These are phyloP conservation scores for Brachionichthys hirsutus DNA, from an alignment of 2,113 vertebrate species.

Conservation along the genomic window DNA sequence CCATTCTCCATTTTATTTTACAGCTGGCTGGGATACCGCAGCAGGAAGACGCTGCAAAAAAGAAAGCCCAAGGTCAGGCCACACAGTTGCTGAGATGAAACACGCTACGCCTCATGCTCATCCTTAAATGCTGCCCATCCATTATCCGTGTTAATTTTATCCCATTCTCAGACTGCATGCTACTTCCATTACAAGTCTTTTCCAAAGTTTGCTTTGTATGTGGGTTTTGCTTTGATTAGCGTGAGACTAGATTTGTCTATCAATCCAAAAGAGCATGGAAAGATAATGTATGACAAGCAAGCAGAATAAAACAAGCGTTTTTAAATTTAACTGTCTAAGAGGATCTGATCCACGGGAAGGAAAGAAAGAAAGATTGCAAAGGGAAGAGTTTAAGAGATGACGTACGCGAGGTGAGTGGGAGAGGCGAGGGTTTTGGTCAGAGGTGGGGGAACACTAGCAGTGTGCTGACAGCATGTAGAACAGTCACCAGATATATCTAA, in stretches of 20 bases:
- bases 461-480: slow-evolving; percentile 73
- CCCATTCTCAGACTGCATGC: slow-evolving; percentile 13
- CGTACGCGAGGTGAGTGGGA: slow-evolving; percentile 29
- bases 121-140: slow-evolving; percentile 11
- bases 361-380: slow-evolving; percentile 9
- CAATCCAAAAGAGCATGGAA: background rate
- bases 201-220: background rate
- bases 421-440: slow-evolving; percentile 30
- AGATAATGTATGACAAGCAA: background rate
- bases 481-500: slow-evolving; percentile 80
- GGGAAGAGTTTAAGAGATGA: slow-evolving; percentile 19
- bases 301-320: background rate
- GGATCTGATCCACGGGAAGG: slow-evolving; percentile 1
- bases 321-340: slow-evolving; percentile 10
- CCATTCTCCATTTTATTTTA: slow-evolving; percentile 76
- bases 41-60: slow-evolving; percentile 67
- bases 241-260: background rate
- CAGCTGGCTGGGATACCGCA: slow-evolving; percentile 68
- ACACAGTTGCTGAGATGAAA: slow-evolving; percentile 57
- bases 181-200: slow-evolving; percentile 12
- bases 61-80: slow-evolving; percentile 70
- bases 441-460: slow-evolving; percentile 59
- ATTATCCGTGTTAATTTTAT: slow-evolving; percentile 19
- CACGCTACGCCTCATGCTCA: slow-evolving; percentile 45
- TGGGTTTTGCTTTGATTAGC: background rate